Conservation (phyloP, 2,113 vertebrate genomes). For the Cnemophilus loriae region DNA sequence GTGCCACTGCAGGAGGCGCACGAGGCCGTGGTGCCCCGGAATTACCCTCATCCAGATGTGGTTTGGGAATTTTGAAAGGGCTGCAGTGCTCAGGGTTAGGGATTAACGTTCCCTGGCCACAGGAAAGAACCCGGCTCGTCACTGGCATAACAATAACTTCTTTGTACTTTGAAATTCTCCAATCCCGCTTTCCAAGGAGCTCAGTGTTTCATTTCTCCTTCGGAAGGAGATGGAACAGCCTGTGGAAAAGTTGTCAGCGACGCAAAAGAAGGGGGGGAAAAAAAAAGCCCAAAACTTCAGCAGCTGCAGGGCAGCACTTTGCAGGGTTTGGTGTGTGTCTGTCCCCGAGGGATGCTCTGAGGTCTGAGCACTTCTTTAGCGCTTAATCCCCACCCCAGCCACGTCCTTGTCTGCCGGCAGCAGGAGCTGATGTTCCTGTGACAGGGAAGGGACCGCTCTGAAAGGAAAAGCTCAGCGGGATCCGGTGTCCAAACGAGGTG, state of each 20-base stretch:
- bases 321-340: neutral
- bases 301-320: neutral
- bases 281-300: neutral
- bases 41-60: neutral
- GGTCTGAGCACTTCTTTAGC: neutral
- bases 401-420: neutral
- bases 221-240: neutral
- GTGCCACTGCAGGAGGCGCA: neutral
- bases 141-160: neutral
- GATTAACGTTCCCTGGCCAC: neutral
- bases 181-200: neutral
- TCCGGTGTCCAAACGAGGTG: neutral
- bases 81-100: fast-evolving
- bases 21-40: neutral
- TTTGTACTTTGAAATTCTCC: neutral
- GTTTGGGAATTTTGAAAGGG: neutral
- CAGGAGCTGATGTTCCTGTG: neutral
- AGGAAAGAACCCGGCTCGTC: fast-evolving
- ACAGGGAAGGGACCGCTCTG: neutral
- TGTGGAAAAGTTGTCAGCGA: neutral
- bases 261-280: neutral
- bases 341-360: neutral
- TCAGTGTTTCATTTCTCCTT: neutral
- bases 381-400: neutral
- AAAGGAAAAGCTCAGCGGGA: neutral